Evolutionary conservation across 2,113 vertebrate genomes (phyloP).

Genomic region (Cinclus cinclus): DNA sequence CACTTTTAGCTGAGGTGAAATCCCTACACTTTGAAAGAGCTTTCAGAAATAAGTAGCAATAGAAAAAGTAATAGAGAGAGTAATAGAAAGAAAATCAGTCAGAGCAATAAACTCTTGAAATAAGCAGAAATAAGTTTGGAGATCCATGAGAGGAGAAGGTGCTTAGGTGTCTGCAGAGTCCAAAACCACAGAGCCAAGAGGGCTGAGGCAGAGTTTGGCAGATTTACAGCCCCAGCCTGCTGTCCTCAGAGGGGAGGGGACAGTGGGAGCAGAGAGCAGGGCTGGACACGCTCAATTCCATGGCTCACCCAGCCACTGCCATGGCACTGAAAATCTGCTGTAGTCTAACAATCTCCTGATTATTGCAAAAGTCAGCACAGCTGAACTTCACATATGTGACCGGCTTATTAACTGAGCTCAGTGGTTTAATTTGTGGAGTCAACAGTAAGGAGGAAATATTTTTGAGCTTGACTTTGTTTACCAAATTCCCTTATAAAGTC

Average conservation of each 20-base stretch:
- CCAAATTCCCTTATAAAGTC: background rate
- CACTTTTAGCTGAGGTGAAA: background rate
- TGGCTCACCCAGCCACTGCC: background rate
- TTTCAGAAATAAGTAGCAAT: background rate
- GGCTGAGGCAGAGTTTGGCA: background rate
- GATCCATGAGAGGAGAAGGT: background rate
- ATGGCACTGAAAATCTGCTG: background rate
- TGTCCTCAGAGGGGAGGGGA: background rate
- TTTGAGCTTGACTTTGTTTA: background rate
- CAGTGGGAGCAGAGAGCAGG: background rate
- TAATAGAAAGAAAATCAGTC: background rate
- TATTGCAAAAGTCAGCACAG: background rate
- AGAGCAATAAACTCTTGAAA: background rate
- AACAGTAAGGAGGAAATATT: background rate
- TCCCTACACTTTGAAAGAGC: background rate
- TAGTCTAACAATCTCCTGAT: background rate
- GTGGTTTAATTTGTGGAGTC: background rate
- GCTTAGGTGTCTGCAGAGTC: background rate
- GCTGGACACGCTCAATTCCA: background rate
- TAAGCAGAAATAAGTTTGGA: background rate
- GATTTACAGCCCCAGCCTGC: background rate
- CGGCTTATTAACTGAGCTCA: background rate
- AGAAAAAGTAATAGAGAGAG: background rate
- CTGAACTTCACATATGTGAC: background rate
- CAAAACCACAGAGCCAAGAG: background rate